Evolutionary conservation across 1,140 invertebrate species (phyloP).

Genomic region (Proctacanthus coquilletti): DNA sequence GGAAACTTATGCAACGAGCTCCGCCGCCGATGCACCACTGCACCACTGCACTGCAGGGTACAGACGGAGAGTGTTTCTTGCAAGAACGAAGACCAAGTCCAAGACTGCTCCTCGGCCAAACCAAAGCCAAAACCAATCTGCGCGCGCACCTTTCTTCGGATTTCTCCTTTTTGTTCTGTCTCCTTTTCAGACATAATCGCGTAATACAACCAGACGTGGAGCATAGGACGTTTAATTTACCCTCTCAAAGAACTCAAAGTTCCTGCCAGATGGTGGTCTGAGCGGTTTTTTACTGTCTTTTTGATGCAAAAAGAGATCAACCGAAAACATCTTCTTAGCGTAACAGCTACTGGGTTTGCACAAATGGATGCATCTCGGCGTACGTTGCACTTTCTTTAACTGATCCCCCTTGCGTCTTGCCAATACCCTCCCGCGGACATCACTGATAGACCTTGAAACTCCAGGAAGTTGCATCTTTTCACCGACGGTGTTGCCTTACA

Average conservation of each 20-base stretch:
- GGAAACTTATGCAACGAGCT: neutral
- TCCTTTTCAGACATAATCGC: neutral
- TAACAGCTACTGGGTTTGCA: neutral
- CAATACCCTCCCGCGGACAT: too few species aligned
- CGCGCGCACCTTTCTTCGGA: too few species aligned
- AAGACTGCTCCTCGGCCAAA: too few species aligned
- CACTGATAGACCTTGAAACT: too few species aligned
- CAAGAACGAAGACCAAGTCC: too few species aligned
- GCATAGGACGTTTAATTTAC: neutral
- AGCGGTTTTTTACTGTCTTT: neutral
- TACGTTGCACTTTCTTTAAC: too few species aligned
- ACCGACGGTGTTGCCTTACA: too few species aligned
- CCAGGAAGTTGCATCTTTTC: too few species aligned
- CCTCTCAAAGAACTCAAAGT: neutral
- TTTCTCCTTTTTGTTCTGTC: neutral
- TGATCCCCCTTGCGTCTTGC: too few species aligned
- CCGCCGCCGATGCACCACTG: neutral
- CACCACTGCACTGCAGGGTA: too few species aligned
- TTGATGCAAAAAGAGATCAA: neutral
- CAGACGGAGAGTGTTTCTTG: too few species aligned
- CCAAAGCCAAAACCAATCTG: too few species aligned
- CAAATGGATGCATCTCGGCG: neutral
- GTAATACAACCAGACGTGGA: neutral
- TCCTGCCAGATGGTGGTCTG: neutral
- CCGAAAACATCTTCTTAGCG: neutral